Evolutionary conservation across 2,113 vertebrate species (phyloP).

Genomic region (Chinchilla lanigera): DNA sequence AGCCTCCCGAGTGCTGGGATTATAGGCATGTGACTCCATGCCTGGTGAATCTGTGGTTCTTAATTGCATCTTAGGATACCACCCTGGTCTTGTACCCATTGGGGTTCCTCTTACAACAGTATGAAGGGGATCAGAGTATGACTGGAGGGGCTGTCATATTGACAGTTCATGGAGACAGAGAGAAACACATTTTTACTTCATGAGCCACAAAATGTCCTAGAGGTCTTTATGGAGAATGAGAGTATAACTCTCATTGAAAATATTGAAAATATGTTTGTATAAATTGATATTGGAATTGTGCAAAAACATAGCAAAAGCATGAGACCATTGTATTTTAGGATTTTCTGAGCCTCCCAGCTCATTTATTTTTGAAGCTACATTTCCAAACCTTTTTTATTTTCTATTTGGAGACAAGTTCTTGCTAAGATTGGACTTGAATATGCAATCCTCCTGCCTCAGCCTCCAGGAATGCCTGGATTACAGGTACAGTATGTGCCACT

Average conservation of each 20-base stretch:
- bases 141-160: fast-evolving
- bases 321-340: no score
- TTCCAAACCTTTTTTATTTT: background rate
- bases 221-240: background rate
- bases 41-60: slow-evolving; percentile 49
- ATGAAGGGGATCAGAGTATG: fast-evolving
- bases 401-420: background rate
- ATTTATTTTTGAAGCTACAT: background rate
- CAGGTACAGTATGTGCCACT: background rate
- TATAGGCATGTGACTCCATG: background rate
- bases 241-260: background rate
- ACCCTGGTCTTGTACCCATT: background rate
- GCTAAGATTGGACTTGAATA: background rate
- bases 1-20: background rate
- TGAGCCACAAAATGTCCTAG: background rate
- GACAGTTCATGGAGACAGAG: background rate
- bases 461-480: background rate
- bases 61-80: background rate
- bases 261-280: background rate
- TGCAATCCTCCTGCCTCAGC: background rate
- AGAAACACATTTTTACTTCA: background rate
- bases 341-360: no score
- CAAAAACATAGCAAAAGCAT: background rate
- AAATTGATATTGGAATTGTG: background rate
- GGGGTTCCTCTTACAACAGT: fast-evolving